Conservation (phyloP, 2,888 invertebrate genomes). For the Tineola bisselliella region DNA sequence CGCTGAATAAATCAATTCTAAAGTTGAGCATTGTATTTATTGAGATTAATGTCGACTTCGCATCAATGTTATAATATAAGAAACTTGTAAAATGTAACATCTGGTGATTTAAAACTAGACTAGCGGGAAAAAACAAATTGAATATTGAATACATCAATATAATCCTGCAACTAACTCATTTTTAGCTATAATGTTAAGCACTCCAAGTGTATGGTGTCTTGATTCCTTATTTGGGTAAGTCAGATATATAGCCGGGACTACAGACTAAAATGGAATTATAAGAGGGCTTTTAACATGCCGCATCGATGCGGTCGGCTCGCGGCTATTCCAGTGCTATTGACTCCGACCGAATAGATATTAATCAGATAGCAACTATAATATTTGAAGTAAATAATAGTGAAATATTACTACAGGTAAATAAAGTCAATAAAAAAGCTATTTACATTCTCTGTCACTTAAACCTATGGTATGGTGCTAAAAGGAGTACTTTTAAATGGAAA, state of each 20-base stretch:
- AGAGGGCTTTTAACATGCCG: slow-evolving; percentile 38
- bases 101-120: background rate
- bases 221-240: slow-evolving; percentile 31
- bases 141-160: background rate
- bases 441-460: background rate
- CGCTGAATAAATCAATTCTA: slow-evolving; percentile 2
- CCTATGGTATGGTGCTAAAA: slow-evolving; percentile 14
- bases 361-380: background rate
- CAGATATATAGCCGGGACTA: slow-evolving; percentile 15
- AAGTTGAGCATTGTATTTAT: slow-evolving; percentile 7
- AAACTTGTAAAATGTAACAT: background rate
- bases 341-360: background rate
- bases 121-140: background rate
- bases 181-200: background rate
- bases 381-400: background rate
- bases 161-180: background rate
- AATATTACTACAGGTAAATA: background rate
- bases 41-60: slow-evolving; percentile 1
- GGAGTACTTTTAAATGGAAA: slow-evolving; percentile 27
- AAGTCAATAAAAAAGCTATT: background rate
- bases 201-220: slow-evolving; percentile 15
- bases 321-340: background rate
- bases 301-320: background rate
- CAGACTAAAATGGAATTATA: slow-evolving; percentile 38
- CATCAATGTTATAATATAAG: too few relatives aligned